Base-by-base conservation (phyloP, 2,888 invertebrate species). In the Saturnia pavonia region DNA sequence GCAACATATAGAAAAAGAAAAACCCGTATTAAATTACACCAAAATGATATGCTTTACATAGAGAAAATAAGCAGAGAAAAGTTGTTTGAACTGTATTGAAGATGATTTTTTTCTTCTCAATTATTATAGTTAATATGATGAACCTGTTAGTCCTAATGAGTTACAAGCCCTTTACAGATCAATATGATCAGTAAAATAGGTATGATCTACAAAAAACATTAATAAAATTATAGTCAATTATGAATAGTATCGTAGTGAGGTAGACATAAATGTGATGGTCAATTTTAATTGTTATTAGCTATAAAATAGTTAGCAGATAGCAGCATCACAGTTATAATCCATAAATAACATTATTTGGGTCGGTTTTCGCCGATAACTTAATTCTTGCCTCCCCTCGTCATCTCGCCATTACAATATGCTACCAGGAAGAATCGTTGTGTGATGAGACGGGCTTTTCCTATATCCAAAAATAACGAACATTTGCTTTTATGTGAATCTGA, bases 351-450 rank as follows among this genome's bases (percentile, higher is more conserved):
- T 76, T 72, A 78, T 78, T 79, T 80, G 77, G 83, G 82, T 78
- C 80, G 84, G 79, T 82, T 81, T 83, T 80, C 85, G 84, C 84
- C 87, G 88, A 91, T 91, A 89, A 89, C 86, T 90, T 92, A 92
- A 92, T 92, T 91, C 88, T 88, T 83, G 77, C 82, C 85, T 86
- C 89, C 91, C 92, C 89, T 88, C 88, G 84, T 91, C 89, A 88
- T 86, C 82, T 81, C 79, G 74, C 74, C 74, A 74, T 73, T 73
- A 84, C 86, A 87, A 88, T 89, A 89, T 86, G 88, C 82, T 85
- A 76, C 76, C 77, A 78, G 79, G 80, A 83, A 81, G 83, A 85
- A 88, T 84, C 82, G 83, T 80, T 78, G 78, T 77, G 77, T 87
- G 86, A 90, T 88, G 83, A 86, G 82, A 85, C 80, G 79, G 84